Evolutionary conservation across 2,888 invertebrate species (phyloP), one percentile per base, ranked within the genome.

Genomic region (Dendrolimus houi): DNA sequence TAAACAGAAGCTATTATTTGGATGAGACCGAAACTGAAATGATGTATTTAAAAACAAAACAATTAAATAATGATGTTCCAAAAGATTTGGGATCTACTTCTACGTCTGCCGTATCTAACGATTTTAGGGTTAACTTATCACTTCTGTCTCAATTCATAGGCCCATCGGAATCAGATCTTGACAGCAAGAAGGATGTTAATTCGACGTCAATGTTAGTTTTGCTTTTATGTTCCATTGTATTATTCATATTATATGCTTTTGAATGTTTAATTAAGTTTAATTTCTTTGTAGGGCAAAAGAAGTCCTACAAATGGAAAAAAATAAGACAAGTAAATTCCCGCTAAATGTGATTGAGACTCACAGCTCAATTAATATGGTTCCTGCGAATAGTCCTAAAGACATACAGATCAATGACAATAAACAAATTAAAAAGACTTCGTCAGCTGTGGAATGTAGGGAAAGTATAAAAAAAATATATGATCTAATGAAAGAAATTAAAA

Each of bases 381-480:
- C 76, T 9, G 56, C 60, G 7, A 77, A 75, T 61, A 62, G 69
- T 8, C 62, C 67, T 12, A 68, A 62, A 53, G 58, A 58, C n/a
- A 52, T 60, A 42, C 47, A 57, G 40, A 52, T n/a, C 54, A 12
- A 52, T n/a, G 60, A 64, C 8, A 65, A 62, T 52, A 62, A 58
- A 41, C 64, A 66, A 12, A 8, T 59, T 7, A 80, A 76, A 59
- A 75, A 74, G 60, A 13, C 56, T 0, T 62, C 65, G 2, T 61
- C 74, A 10, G 61, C 81, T 8, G 56, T 79, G 6, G 81, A 85
- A 66, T 87, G 84, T 59, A 78, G 81, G 63, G 83, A 82, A 67
- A 87, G 84, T 64, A 87, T 89, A 58, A 83, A 87, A 55, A 83
- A 85, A 73, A 75, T 89, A 62, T 88, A 87, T 62, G 70, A 75